Percentiles rank a stretch among this genome's conserved stretches.
Conservation (phyloP, 2,113 vertebrate genomes). For the Notiomystis cincta region DNA sequence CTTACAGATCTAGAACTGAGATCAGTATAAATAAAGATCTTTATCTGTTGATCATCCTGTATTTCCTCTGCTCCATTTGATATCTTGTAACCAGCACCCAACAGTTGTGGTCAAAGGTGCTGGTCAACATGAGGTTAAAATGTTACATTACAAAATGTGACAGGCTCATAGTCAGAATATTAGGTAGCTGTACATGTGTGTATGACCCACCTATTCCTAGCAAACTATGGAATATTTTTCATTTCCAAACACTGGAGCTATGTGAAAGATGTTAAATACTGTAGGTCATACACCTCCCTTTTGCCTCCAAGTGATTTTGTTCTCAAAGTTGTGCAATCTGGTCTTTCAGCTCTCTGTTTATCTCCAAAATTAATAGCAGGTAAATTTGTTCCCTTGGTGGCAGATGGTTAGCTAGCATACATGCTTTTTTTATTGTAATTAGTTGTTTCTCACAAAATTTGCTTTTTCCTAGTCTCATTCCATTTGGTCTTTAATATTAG, state of each 20-base stretch:
- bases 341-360: conserved; percentile 4
- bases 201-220: background rate
- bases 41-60: background rate
- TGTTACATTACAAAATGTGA: background rate
- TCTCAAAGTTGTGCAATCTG: background rate
- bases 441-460: background rate
- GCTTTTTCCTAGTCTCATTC: background rate
- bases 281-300: background rate
- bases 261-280: background rate
- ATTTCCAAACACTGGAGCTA: background rate
- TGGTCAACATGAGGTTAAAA: background rate
- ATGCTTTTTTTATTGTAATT: conserved; percentile 19
- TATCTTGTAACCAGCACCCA: background rate
- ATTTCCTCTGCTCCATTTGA: background rate
- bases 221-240: background rate
- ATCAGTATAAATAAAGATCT: background rate
- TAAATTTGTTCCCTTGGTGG: conserved; percentile 17
- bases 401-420: conserved; percentile 31
- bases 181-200: background rate
- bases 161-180: background rate
- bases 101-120: background rate
- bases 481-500: background rate
- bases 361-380: conserved; percentile 21
- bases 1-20: background rate
- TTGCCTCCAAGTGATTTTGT: background rate